Base-by-base conservation (phyloP, 2,888 invertebrate species). In the Synergus gifuensis region DNA sequence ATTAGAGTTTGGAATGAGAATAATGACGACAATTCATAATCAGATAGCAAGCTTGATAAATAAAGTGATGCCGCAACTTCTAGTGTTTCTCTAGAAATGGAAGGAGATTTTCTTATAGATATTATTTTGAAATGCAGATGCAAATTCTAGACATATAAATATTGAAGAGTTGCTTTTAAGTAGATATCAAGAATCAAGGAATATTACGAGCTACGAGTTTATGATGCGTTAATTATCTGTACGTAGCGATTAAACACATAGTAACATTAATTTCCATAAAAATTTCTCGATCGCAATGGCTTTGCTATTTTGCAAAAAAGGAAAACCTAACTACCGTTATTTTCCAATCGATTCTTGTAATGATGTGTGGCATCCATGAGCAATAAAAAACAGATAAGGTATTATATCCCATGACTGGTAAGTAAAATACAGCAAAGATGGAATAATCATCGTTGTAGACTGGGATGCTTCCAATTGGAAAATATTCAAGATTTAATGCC, bases 21-120 rank as follows among this genome's bases (percentile, higher is more conserved):
- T 60, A 60, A 60, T 60, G 60, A 60, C 18, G 60, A 60, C 22
- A 22, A 60, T 60, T 60, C 60, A 60, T 60, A 60, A 60, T 60
- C 60, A 60, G 60, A 60, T 60, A 60, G 60, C 18, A 60, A 60
- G 22, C 60, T 28, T 60, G 22, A 60, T 60, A 60, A 60, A 60
- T 60, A 60, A 9, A 60, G 22, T 12, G 4, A 60, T 60, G 60
- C 11, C 18, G 22, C 22, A 60, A 60, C 22, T 54, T 60, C 60
- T 5, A 60, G 22, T 22, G 4, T 9, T 28, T 60, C 60, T 60
- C 22, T 22, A 1, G 12, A 18, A 60, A 28, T 60, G 12, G 60
- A 60, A 60, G 12, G 60, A 60, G 12, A 60, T 22, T 60, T 60
- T 28, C 4, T 60, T 22, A 12, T 60, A 14, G 12, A 22, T 60